Base-by-base conservation (phyloP, 2,888 invertebrate species). In the Rhyacophila evoluta region DNA sequence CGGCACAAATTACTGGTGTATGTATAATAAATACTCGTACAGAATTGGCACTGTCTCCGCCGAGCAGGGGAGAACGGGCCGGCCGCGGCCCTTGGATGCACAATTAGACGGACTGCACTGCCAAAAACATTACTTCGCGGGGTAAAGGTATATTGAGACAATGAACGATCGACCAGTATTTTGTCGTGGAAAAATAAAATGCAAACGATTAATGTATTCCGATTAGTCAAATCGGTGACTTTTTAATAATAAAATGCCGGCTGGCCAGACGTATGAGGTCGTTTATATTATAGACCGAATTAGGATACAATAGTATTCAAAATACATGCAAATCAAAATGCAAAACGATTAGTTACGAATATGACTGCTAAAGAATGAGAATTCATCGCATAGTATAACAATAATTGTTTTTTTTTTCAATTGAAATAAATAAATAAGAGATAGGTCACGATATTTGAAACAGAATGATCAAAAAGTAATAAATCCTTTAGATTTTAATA, bases 261-360 rank as follows among this genome's bases (percentile, higher is more conserved):
- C 55, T 55, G 19, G 19, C 55, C 55, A 19, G 55, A 55, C 19
- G 15, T 19, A 10, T 19, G 55, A 55, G 55, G 55, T 55, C 55
- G 19, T 55, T 55, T 55, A 55, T 25, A 55, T 55, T 55, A 55
- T 19, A 2, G 25, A 25, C 25, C 10, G 8, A 55, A 55, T 55
- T 55, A 55, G 55, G 55, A 55, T 39, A 39, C 39, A 39, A 39
- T 39, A 12, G 39, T 38, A 12, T 41, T 41, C 15, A 41, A 41
- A 41, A 41, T 41, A 55, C 2, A 55, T 55, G 55, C 55, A 55
- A 55, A 55, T 55, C 25, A 12, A 55, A 55, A 55, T 55, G 15
- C 15, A 25, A 55, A 55, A 55, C 55, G 55, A 55, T 55, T 55
- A 25, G 55, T 55, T 55, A 55, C 55, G 55, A 4, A 55, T 25